These are phyloP conservation scores for Chaitophorus viminalis DNA, from an alignment of 2,888 invertebrate genomes.

Conservation along the genomic window DNA sequence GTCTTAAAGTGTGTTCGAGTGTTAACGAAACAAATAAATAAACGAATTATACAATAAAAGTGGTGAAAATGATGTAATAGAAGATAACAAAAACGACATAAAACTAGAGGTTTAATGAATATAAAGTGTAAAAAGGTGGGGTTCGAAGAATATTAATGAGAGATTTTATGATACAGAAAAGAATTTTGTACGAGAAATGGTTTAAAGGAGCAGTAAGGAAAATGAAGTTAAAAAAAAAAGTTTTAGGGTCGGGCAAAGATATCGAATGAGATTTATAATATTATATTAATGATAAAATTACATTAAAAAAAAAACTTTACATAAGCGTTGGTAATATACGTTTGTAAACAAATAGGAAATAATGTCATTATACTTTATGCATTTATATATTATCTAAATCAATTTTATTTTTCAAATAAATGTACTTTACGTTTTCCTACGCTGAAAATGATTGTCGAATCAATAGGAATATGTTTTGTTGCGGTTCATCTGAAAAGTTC, in stretches of 20 bases:
- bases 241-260: background rate
- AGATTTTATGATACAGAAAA: conserved; percentile 52
- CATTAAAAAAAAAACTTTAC: background rate
- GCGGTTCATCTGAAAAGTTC: no score
- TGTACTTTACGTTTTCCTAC: no score
- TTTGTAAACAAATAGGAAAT: background rate
- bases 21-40: conserved; percentile 59
- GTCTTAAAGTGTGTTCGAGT: conserved; percentile 50
- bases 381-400: no score
- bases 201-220: conserved; percentile 28
- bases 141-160: conserved; percentile 58
- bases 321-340: background rate
- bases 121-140: conserved; percentile 48
- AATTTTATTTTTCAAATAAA: no score
- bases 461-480: no score
- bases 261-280: conserved; percentile 26
- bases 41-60: conserved; percentile 61
- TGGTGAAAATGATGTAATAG: conserved; percentile 51
- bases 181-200: conserved; percentile 42
- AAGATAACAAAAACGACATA: conserved; percentile 55
- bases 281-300: background rate
- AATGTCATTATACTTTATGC: no score
- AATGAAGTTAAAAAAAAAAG: conserved; percentile 33
- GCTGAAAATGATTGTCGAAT: no score
- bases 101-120: conserved; percentile 61